Evolutionary conservation across 2,797 vertebrate species (phyloP).

Genomic region (Nyctalus aviator): DNA sequence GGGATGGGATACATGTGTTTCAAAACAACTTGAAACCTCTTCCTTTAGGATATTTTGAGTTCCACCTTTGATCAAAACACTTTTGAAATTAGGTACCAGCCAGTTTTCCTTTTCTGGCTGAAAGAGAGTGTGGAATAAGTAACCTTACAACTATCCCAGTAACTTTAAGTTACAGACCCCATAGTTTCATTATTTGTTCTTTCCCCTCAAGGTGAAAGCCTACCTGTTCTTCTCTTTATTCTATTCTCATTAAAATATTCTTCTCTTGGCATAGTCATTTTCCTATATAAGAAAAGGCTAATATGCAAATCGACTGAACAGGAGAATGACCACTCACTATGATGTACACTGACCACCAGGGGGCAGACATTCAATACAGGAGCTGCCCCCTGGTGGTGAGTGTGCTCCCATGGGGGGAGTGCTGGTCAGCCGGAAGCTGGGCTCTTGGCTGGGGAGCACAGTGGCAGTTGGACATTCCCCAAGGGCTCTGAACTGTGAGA

Average conservation of each 20-base stretch:
- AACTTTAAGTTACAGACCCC: neutral
- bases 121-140: conserved; percentile 22
- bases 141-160: neutral
- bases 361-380: no score
- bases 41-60: neutral
- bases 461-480: no score
- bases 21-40: neutral
- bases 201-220: neutral
- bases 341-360: no score
- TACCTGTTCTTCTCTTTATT: conserved; percentile 26
- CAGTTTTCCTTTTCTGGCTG: neutral
- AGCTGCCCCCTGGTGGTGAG: no score
- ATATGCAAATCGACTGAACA: no score
- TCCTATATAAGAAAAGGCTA: no score
- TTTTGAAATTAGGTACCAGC: conserved; percentile 32
- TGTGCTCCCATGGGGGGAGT: no score
- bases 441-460: no score
- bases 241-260: conserved; percentile 39
- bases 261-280: neutral
- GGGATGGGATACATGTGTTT: neutral
- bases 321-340: no score
- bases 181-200: neutral
- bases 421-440: no score
- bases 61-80: neutral
- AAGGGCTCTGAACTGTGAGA: no score